Evolutionary conservation across 1,140 invertebrate species (phyloP), one percentile per base, ranked within the genome.

Genomic region (Papilio dardanus): DNA sequence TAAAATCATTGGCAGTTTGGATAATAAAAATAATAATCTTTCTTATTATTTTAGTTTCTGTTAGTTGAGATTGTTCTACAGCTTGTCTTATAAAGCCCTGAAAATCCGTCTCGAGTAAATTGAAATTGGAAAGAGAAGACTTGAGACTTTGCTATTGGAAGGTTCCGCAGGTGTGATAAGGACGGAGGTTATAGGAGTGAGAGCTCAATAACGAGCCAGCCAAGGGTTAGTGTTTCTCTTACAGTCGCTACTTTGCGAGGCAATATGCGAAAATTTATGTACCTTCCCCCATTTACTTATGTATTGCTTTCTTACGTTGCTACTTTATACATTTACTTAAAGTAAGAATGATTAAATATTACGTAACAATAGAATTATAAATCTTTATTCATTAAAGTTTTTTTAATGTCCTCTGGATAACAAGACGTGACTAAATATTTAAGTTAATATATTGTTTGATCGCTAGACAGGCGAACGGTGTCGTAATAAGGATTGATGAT

Each of bases 201-300:
- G 93, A 93, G 93, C 86, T 93, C 90, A 93, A 94, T 94, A 94
- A 94, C 92, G 93, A 94, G 92, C 83, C 88, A 87, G 86, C 93
- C 92, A 92, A 93, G 88, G 91, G 89, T 93, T 89, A 92, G 88
- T 88, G 85, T 90, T 92, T 90, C 89, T 89, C 83, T 85, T 82
- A 83, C 80, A 78, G 79, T 82, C 79, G 81, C 82, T 88, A 83
- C 82, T 83, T 80, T 42, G 71, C 73, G 79, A 85, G 77, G 90
- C 89, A 92, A 93, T 93, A 92, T 92, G 90, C 82, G 84, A 80
- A 91, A 90, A 93, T 93, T 93, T 93, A 93, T 91, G 85, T 89
- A 80, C 82, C 81, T 83, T 77, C 80, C 81, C 21, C 54, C 54
- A 62, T 28, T 62, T 62, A 62, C 54, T 62, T 83, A 86, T 84